These are phyloP conservation scores for Heliothis peltigera DNA, from an alignment of 2,888 invertebrate species.

Conservation along the genomic window DNA sequence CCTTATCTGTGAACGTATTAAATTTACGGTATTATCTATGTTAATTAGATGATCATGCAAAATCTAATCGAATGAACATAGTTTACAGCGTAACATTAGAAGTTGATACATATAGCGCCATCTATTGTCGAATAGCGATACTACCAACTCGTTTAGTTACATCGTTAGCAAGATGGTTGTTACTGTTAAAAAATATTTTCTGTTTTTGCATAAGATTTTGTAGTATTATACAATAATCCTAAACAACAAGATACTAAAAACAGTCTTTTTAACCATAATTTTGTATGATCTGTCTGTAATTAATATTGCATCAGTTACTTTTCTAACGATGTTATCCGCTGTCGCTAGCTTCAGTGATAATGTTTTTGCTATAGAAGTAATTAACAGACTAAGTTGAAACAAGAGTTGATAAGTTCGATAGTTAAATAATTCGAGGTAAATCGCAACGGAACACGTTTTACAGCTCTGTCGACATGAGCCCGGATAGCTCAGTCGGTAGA, in stretches of 20 bases:
- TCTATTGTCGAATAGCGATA: slow-evolving; percentile 78
- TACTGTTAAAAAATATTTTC: neutral
- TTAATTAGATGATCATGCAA: slow-evolving; percentile 36
- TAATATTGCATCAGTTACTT: slow-evolving; percentile 2
- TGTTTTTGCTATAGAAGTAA: neutral
- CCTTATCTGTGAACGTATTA: slow-evolving; percentile 17
- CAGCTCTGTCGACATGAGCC: slow-evolving; percentile 64
- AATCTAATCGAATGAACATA: slow-evolving; percentile 28
- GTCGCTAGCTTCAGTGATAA: too few species aligned
- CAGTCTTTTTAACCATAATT: neutral
- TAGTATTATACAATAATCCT: neutral
- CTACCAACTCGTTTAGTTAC: slow-evolving; percentile 16
- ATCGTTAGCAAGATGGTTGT: neutral
- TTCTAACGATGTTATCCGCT: neutral
- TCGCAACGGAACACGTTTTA: slow-evolving; percentile 40
- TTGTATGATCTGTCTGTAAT: neutral
- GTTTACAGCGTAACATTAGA: slow-evolving; percentile 3
- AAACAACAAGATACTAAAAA: neutral
- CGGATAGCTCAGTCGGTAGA: slow-evolving; percentile 91
- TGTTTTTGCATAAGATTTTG: too few species aligned
- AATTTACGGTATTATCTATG: slow-evolving; percentile 20
- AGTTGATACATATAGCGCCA: slow-evolving; percentile 69
- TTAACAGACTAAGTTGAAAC: neutral
- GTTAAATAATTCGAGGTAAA: neutral
- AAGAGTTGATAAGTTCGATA: too few species aligned